Evolutionary conservation across 2,888 invertebrate genomes (phyloP), one percentile per base, ranked within the genome.

Genomic region (Agelastica alni): DNA sequence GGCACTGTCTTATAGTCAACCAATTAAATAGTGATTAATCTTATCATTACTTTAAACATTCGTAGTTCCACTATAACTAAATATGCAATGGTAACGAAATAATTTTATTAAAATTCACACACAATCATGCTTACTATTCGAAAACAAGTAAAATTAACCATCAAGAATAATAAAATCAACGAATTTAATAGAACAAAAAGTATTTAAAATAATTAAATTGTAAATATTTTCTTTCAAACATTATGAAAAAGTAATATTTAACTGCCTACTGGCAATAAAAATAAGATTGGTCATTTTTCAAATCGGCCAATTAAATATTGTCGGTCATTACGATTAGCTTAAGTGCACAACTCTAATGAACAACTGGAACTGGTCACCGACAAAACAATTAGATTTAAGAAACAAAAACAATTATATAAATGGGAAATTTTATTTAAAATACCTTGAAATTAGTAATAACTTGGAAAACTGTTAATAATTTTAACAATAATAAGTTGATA

Each of bases 381-480:
- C 17, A 43, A 43, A 43, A 43, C 18, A 31, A 43, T 43, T 43
- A 7, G n/a, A 28, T 37, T 47, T 47, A 47, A 47, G 37, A 47
- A 47, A 37, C 26, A 47, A 47, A 47, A 47, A 28, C 17, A 47
- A 47, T 47, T 47, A 47, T 37, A 47, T 47, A 47, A 37, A 47
- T 17, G 14, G 16, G 37, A 28, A 47, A 46, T 13, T 12, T 17
- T 26, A 36, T 36, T 47, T 37, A 47, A 42, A 47, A 47, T 37
- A 47, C 47, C 31, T 47, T 47, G 36, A 46, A 46, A 46, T 46
- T 46, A 46, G 13, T 14, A 22, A 47, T 32, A 9, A 2, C 16
- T 6, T 10, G 14, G 31, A 32, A 32, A 44, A 17, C 18, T 47
- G 16, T 18, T 28, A 28, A 37, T 37, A 47, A 37, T 47, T 37